Evolutionary conservation across 2,888 invertebrate genomes (phyloP).

Genomic region (Orchesellides sinensis): DNA sequence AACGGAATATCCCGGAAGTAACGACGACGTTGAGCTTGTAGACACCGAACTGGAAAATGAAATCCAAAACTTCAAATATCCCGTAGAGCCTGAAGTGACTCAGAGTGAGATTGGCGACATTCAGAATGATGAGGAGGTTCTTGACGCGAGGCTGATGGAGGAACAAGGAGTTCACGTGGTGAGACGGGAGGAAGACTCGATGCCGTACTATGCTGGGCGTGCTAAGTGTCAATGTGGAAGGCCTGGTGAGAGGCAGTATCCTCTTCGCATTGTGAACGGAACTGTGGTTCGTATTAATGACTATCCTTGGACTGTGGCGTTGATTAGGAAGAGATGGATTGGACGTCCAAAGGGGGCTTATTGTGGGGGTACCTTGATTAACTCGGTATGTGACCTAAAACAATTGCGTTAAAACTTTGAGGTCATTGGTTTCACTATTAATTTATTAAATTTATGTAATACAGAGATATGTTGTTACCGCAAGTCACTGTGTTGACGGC

Average conservation of each 20-base stretch:
- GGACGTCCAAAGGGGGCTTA: constrained; percentile 66
- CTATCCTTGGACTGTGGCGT: constrained; percentile 70
- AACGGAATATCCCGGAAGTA: neutral
- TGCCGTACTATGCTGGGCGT: constrained; percentile 64
- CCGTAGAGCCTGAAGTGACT: constrained; percentile 54
- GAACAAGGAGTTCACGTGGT: constrained; percentile 47
- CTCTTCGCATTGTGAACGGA: constrained; percentile 70
- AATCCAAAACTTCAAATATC: constrained; percentile 59
- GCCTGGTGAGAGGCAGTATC: constrained; percentile 60
- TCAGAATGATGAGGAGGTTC: constrained; percentile 41
- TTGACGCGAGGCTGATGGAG: constrained; percentile 46
- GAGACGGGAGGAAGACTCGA: constrained; percentile 45
- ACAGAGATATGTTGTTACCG: constrained; percentile 44
- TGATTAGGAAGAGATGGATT: constrained; percentile 63
- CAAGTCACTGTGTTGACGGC: constrained; percentile 63
- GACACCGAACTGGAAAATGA: constrained; percentile 29
- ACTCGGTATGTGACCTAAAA: constrained; percentile 24
- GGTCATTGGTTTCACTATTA: neutral
- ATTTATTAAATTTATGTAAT: constrained; percentile 4
- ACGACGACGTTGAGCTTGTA: too few relatives aligned
- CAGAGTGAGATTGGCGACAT: constrained; percentile 10
- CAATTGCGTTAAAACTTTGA: neutral
- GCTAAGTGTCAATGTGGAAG: constrained; percentile 69
- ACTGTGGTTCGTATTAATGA: constrained; percentile 69
- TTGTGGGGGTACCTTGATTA: constrained; percentile 66